Evolutionary conservation across 1,140 invertebrate genomes (phyloP).

Genomic region (Thereuonema tuberculata): DNA sequence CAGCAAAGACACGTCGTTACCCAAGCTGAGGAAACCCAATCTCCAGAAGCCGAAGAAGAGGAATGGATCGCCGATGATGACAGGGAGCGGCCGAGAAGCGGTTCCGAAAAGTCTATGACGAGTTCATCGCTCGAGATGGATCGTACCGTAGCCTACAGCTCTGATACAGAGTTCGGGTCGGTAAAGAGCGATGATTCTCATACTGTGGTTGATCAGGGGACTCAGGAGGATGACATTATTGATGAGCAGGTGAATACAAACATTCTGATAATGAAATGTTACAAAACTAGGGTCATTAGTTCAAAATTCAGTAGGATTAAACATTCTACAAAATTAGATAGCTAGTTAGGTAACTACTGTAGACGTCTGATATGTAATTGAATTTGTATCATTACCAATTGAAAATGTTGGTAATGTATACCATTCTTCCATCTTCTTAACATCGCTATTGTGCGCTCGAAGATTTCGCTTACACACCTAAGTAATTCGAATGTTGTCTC

Average conservation of each 20-base stretch:
- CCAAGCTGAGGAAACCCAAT: neutral
- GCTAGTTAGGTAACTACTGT: no score
- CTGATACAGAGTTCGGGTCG: constrained; percentile 11
- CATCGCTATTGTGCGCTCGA: no score
- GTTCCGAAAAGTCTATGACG: neutral
- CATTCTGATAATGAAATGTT: neutral
- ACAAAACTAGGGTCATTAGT: no score
- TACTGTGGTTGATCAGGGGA: constrained; percentile 5
- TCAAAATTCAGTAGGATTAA: no score
- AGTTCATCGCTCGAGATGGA: constrained; percentile 9
- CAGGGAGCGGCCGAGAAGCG: neutral
- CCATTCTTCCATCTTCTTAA: no score
- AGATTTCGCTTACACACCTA: no score
- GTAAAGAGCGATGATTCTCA: constrained; percentile 12
- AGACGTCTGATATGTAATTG: no score
- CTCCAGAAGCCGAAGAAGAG: neutral
- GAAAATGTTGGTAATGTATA: no score
- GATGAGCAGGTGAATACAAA: neutral
- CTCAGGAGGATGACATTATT: neutral
- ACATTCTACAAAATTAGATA: no score
- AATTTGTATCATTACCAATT: no score
- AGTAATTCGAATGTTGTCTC: no score
- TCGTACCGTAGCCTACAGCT: constrained; percentile 10
- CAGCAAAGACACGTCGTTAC: neutral
- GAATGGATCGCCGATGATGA: neutral